Conservation (phyloP, 2,113 vertebrate species). For the Clarias macrocephalus region DNA sequence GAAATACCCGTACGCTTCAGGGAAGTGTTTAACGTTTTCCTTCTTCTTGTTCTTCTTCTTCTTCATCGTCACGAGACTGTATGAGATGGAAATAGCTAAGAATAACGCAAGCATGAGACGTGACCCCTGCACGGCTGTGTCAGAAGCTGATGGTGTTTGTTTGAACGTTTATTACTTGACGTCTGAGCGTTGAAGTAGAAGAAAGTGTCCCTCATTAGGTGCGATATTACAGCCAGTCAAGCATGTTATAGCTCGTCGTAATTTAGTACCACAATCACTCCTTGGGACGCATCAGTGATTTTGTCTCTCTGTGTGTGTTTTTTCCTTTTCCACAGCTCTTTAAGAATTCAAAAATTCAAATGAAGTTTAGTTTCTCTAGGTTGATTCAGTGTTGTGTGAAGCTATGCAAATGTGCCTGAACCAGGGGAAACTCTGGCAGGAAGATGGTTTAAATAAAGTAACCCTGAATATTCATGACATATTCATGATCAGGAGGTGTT, state of each 20-base stretch:
- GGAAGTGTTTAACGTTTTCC: conserved; percentile 26
- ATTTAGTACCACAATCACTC: conserved; percentile 63
- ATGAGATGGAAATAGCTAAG: conserved; percentile 5
- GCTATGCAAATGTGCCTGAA: neutral
- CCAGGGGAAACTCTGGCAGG: neutral
- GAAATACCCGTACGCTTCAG: conserved; percentile 32
- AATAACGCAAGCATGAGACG: conserved; percentile 12
- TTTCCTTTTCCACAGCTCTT: neutral
- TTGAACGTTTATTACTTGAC: conserved; percentile 1
- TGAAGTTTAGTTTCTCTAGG: neutral
- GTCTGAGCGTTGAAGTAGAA: neutral
- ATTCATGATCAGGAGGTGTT: neutral
- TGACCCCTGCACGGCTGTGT: conserved; percentile 12
- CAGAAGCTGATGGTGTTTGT: conserved; percentile 15
- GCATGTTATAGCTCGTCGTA: conserved; percentile 70
- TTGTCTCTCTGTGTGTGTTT: neutral
- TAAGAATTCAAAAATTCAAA: conserved; percentile 26
- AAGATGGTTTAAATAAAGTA: conserved; percentile 9
- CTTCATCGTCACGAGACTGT: conserved; percentile 26
- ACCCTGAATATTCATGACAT: conserved; percentile 20
- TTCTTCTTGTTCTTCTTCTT: neutral
- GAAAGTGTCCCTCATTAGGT: conserved; percentile 15
- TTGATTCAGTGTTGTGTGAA: neutral
- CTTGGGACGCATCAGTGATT: conserved; percentile 37
- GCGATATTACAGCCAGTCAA: conserved; percentile 64